Conservation (phyloP, 2,797 vertebrate species). For the Monodelphis domestica region DNA sequence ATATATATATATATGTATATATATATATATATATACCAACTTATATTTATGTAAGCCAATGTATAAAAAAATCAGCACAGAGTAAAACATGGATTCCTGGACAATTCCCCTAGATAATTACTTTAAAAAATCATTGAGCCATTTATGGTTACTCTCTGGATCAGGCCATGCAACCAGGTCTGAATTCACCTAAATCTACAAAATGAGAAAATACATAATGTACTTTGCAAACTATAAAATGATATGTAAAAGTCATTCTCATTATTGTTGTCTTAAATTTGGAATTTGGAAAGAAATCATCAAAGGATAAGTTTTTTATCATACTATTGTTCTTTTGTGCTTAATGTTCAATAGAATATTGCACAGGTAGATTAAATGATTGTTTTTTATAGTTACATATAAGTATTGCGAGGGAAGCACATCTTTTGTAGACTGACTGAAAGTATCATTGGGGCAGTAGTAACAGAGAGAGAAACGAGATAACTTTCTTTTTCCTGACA, state of each 20-base stretch:
- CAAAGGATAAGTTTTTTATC: not conserved
- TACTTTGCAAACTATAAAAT: not conserved
- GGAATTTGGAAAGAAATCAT: not conserved
- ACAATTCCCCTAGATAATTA: not conserved
- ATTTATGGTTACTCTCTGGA: not conserved
- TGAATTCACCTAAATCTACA: not conserved
- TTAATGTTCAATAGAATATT: not conserved
- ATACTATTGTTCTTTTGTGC: not conserved
- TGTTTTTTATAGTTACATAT: not conserved
- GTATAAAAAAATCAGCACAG: not conserved
- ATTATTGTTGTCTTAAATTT: not conserved
- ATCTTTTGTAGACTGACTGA: not conserved
- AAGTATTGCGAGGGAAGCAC: not conserved
- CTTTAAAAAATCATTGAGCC: not conserved
- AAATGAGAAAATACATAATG: not conserved
- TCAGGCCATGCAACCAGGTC: not conserved
- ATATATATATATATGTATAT: no score
- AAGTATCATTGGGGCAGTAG: not conserved
- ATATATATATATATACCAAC: no score
- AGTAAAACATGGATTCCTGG: not conserved
- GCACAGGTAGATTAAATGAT: not conserved
- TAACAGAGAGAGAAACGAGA: not conserved
- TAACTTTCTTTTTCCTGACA: not conserved
- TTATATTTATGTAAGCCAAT: not conserved
- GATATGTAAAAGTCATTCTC: not conserved